Evolutionary conservation across 1,140 invertebrate species (phyloP), one percentile per base, ranked within the genome.

Genomic region (Cyclargus thomasi): DNA sequence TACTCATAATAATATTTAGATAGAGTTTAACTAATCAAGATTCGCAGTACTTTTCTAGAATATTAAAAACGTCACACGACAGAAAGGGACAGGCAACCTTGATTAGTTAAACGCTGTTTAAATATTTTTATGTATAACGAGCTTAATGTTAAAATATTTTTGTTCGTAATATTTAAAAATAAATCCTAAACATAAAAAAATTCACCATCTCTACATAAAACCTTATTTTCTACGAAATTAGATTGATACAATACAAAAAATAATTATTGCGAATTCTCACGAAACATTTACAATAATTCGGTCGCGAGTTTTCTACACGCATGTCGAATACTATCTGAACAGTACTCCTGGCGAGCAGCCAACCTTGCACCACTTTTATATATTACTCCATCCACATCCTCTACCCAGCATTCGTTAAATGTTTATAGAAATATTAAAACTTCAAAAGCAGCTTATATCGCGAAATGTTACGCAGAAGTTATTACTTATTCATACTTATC

Each of bases 401-500:
- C 11, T 59, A 21, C 18, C 55, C 14, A 11, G 20, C 55, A 59
- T 59, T 59, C 21, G 55, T 59, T 59, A 59, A 59, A 59, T 59
- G 55, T 59, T 59, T 59, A 20, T 59, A 59, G 55, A 59, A 59
- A 21, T 59, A 59, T 59, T 59, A 59, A 59, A 59, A 59, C 55
- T 59, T 59, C 55, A 59, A 21, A 59, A 59, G 20, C 55, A 59
- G 55, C 55, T 59, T 59, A 59, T 21, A 59, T 59, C 55, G 7
- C 20, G 53, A 59, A 59, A 59, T 21, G 55, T 20, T 59, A 59
- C 55, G 55, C 55, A 59, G 55, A 59, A 59, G 55, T 59, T 59
- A 59, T 59, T 59, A 59, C 18, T 59, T 59, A 59, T 59, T 59
- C 55, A 59, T 59, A 59, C 55, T 59, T 59, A 59, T 59, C 39